These are phyloP conservation scores for Sinella curviseta DNA, from an alignment of 1,140 invertebrate genomes.

Conservation along the genomic window DNA sequence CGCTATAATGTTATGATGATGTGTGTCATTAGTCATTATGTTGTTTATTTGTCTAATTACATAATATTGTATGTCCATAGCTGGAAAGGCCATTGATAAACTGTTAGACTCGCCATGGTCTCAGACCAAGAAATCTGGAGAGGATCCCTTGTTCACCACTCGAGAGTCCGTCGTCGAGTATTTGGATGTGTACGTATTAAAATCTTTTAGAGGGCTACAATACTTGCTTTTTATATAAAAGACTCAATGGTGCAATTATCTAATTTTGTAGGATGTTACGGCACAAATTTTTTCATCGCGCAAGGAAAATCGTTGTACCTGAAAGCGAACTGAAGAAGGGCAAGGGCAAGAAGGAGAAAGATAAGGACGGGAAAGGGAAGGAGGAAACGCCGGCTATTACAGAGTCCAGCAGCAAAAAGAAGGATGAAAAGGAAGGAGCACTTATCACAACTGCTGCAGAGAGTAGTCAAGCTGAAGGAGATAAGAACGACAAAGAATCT, in stretches of 20 bases:
- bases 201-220: too few relatives aligned
- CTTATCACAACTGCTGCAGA: slow-evolving; percentile 57
- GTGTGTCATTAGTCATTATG: neutral
- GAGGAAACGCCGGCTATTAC: slow-evolving; percentile 5
- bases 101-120: slow-evolving; percentile 90
- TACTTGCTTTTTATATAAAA: neutral
- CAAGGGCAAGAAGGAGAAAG: slow-evolving; percentile 59
- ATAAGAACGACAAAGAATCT: slow-evolving; percentile 52
- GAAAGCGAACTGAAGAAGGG: slow-evolving; percentile 72
- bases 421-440: slow-evolving; percentile 61
- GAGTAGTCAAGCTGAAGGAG: slow-evolving; percentile 60
- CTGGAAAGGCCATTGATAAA: slow-evolving; percentile 84
- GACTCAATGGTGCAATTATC: slow-evolving; percentile 36
- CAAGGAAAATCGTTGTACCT: slow-evolving; percentile 79
- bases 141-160: slow-evolving; percentile 75
- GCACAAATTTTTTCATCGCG: slow-evolving; percentile 93
- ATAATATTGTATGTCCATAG: slow-evolving; percentile 54
- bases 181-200: slow-evolving; percentile 63
- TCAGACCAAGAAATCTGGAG: slow-evolving; percentile 62
- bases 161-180: slow-evolving; percentile 77
- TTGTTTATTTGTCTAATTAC: neutral
- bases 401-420: slow-evolving; percentile 55
- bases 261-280: slow-evolving; percentile 68
- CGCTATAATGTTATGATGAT: neutral
- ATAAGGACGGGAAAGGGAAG: slow-evolving; percentile 57